Evolutionary conservation across 2,888 invertebrate genomes (phyloP), one percentile per base, ranked within the genome.

Genomic region (Ommatoiulus sabulosus): DNA sequence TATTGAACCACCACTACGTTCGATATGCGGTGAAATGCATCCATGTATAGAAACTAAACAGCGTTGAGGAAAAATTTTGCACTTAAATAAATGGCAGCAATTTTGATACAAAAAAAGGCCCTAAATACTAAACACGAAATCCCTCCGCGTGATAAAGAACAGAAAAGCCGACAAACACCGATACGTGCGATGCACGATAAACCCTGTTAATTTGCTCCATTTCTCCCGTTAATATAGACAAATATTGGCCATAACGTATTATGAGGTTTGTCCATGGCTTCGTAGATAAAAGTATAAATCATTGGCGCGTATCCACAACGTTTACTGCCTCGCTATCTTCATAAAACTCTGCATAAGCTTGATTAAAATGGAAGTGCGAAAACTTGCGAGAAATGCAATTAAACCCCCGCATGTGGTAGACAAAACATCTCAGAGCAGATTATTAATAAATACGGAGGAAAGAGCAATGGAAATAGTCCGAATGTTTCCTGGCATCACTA

Each of bases 331-430:
- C 80, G 80, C 80, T 43, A 80, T 43, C 80, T 72, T 72, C 72
- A 20, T 24, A 72, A 72, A 80, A 80, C 80, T 80, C 80, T 80
- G 80, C 80, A 80, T 80, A 80, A 80, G 80, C 80, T 80, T 80
- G 80, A 80, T 80, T 80, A 80, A 80, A 80, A 80, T 80, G 80
- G 80, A 80, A 80, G 80, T 80, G 80, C 35, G 35, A 80, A 80
- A 80, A 80, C 80, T 43, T 80, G 24, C 35, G 35, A 80, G 80
- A 80, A 80, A 80, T 80, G 80, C 80, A 80, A 80, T 80, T 80
- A 80, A 80, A 80, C 80, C 35, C 4, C 35, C 80, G 80, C 80
- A 35, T 80, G 80, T 43, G 80, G 80, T 80, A 80, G 35, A 80
- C 80, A 80, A 80, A 80, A 80, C 80, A 80, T 43, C 80, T 24